Evolutionary conservation across 1,140 invertebrate genomes (phyloP).

Genomic region (Tribolium madens): DNA sequence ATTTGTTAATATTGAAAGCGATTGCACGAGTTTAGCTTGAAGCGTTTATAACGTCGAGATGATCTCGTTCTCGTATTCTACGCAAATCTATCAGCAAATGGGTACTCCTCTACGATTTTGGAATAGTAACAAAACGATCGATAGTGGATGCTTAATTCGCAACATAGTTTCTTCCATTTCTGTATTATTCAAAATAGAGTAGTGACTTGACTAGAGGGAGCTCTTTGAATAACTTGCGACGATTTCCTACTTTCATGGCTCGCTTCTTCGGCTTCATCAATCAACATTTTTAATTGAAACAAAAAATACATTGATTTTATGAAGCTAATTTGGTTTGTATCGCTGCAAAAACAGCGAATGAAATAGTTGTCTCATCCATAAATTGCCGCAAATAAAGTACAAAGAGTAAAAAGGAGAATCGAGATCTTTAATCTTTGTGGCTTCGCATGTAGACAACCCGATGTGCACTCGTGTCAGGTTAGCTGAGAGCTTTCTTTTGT

Average conservation of each 20-base stretch:
- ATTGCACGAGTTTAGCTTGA: background rate
- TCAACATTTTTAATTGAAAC: too few species aligned
- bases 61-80: slow-evolving; percentile 29
- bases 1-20: slow-evolving; percentile 29
- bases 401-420: background rate
- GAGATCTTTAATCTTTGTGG: slow-evolving; percentile 6
- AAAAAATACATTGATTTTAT: too few species aligned
- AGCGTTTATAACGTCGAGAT: slow-evolving; percentile 27
- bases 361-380: too few species aligned
- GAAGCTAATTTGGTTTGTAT: too few species aligned
- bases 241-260: too few species aligned
- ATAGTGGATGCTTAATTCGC: slow-evolving; percentile 36
- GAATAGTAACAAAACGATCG: slow-evolving; percentile 27
- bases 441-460: slow-evolving; percentile 7
- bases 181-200: slow-evolving; percentile 33
- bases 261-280: background rate
- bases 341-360: too few species aligned
- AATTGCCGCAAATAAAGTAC: background rate
- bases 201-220: slow-evolving; percentile 31
- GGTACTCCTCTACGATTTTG: slow-evolving; percentile 29
- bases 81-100: slow-evolving; percentile 31
- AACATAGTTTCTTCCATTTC: slow-evolving; percentile 42
- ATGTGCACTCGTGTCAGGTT: slow-evolving; percentile 1
- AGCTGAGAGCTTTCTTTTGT: slow-evolving; percentile 45
- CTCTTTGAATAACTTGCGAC: slow-evolving; percentile 31